Evolutionary conservation across 2,888 invertebrate species (phyloP).

Genomic region (Neria commutata): DNA sequence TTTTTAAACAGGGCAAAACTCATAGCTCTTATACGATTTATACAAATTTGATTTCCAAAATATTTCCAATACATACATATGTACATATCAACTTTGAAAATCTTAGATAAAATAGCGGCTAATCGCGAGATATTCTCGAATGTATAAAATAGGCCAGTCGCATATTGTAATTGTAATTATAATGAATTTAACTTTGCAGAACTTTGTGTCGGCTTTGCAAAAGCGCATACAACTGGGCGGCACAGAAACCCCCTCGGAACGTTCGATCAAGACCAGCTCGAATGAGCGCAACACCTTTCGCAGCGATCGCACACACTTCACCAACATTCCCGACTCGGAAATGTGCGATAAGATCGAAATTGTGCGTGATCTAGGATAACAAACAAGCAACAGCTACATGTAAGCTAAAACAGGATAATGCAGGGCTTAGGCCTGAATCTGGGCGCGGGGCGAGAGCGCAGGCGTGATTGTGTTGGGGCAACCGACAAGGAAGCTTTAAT

Average conservation of each 20-base stretch:
- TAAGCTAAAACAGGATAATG: slow-evolving; percentile 32
- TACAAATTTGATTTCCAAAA: no score
- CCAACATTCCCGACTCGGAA: slow-evolving; percentile 74
- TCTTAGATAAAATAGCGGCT: no score
- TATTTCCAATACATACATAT: background rate
- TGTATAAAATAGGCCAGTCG: background rate
- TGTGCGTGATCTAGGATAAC: slow-evolving; percentile 62
- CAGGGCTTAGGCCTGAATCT: no score
- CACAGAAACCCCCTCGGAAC: slow-evolving; percentile 66
- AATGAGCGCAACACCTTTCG: slow-evolving; percentile 78
- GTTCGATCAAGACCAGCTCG: slow-evolving; percentile 64
- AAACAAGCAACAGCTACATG: slow-evolving; percentile 59
- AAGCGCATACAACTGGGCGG: slow-evolving; percentile 72
- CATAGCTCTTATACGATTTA: no score
- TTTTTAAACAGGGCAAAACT: no score
- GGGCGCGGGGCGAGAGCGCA: no score
- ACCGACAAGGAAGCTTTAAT: background rate
- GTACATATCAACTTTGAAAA: no score
- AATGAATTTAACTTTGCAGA: slow-evolving; percentile 65
- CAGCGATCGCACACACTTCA: slow-evolving; percentile 77
- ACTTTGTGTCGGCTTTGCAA: slow-evolving; percentile 80
- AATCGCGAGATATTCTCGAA: no score
- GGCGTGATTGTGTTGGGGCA: no score
- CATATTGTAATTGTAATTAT: background rate
- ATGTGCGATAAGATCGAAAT: slow-evolving; percentile 62